phyloP scores from a whole-genome alignment of 2,113 vertebrate species.

The Neolamprologus variostigma region DNA sequence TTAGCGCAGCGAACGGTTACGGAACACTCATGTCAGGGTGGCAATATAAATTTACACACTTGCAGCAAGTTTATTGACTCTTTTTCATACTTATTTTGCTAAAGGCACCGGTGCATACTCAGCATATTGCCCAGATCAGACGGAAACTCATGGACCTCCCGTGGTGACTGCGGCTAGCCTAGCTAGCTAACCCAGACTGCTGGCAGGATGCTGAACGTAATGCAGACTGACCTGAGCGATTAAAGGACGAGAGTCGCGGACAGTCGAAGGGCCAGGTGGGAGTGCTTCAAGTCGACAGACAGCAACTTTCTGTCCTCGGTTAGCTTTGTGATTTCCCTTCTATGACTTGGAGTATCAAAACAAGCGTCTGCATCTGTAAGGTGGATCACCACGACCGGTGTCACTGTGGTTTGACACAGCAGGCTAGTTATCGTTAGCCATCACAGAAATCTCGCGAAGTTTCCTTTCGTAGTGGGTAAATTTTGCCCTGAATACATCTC shows the following conservation, averaged over 20 bases:
- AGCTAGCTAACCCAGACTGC: background rate
- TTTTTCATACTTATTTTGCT: too few relatives aligned
- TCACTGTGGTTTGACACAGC: conserved; percentile 31
- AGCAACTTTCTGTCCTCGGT: background rate
- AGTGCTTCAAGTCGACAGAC: background rate
- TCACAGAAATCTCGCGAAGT: conserved; percentile 41
- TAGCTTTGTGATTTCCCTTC: background rate
- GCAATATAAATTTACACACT: too few relatives aligned
- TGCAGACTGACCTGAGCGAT: conserved; percentile 44
- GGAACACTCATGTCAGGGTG: background rate
- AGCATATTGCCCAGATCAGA: background rate
- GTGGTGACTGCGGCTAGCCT: background rate
- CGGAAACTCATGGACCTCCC: background rate
- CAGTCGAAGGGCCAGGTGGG: background rate
- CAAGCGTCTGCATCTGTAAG: background rate
- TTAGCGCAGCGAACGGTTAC: background rate
- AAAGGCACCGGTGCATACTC: background rate
- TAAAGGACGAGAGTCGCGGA: conserved; percentile 18
- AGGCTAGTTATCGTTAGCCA: conserved; percentile 33
- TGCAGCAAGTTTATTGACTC: background rate
- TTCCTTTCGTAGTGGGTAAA: rapidly evolving
- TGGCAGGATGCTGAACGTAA: background rate
- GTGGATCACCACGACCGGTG: conserved; percentile 36
- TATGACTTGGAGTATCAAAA: background rate
- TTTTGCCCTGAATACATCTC: background rate